phyloP scores from a whole-genome alignment of 2,797 vertebrate genomes.

The Staurois parvus region DNA sequence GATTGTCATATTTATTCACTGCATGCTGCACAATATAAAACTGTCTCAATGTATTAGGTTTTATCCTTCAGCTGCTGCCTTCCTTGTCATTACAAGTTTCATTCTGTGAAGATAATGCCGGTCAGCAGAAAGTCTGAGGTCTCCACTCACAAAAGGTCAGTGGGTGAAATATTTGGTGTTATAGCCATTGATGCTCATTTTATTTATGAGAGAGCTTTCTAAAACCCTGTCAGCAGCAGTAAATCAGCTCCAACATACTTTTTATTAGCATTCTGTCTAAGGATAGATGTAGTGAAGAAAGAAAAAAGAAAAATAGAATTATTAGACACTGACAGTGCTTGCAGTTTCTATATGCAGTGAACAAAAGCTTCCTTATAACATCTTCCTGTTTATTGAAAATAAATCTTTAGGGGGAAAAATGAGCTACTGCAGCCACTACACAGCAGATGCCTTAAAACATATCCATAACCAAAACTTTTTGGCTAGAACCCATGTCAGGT shows the following conservation, averaged over 20 bases:
- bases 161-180: slow-evolving; percentile 35
- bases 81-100: slow-evolving; percentile 41
- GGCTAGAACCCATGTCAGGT: too few species aligned
- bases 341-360: too few species aligned
- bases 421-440: too few species aligned
- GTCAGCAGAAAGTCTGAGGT: not conserved
- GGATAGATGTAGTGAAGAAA: too few species aligned
- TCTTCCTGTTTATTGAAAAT: too few species aligned
- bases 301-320: too few species aligned
- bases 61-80: slow-evolving; percentile 13
- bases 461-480: too few species aligned
- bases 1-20: slow-evolving; percentile 45
- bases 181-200: slow-evolving; percentile 31
- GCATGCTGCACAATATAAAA: slow-evolving; percentile 44
- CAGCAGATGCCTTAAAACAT: too few species aligned
- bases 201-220: slow-evolving; percentile 1
- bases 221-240: not conserved
- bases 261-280: too few species aligned
- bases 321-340: too few species aligned
- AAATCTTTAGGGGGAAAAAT: too few species aligned
- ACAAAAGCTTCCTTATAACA: too few species aligned
- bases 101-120: slow-evolving; percentile 9
- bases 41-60: slow-evolving; percentile 39
- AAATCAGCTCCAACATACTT: not conserved
- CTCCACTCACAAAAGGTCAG: slow-evolving; percentile 34